phyloP scores from a whole-genome alignment of 2,797 vertebrate genomes.

The Rhincodon typus region DNA sequence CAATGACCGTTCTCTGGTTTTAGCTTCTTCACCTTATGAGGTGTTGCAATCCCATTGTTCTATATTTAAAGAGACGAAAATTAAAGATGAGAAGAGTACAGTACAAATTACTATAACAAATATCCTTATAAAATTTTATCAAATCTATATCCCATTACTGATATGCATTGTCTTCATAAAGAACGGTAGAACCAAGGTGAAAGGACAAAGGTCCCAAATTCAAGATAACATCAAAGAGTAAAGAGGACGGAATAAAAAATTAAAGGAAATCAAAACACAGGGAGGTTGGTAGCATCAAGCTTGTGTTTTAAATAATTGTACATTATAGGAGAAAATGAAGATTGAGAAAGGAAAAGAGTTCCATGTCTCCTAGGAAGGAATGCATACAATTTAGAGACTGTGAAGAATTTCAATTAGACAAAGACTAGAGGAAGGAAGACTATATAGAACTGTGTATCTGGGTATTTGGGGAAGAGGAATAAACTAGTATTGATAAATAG shows the following conservation, averaged over 20 bases:
- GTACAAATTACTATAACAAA: background rate
- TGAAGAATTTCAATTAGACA: background rate
- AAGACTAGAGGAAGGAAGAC: background rate
- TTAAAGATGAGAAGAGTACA: background rate
- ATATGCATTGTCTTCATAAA: background rate
- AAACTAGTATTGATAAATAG: background rate
- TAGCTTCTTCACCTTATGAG: background rate
- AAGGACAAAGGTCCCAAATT: background rate
- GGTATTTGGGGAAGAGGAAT: background rate
- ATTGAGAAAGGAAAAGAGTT: background rate
- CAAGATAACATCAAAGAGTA: background rate
- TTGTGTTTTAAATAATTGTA: background rate
- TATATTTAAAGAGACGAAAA: slow-evolving; percentile 6
- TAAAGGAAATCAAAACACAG: no score
- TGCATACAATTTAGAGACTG: background rate
- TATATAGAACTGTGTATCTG: no score
- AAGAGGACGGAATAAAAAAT: background rate
- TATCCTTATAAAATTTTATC: background rate
- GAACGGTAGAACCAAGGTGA: background rate
- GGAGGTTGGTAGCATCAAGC: background rate
- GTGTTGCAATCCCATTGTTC: background rate
- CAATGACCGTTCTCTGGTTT: slow-evolving; percentile 49
- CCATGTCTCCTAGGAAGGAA: background rate
- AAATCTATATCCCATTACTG: background rate
- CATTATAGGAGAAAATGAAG: background rate